These are phyloP conservation scores for Cacoxenus indagator DNA, from an alignment of 2,888 invertebrate species.

Conservation along the genomic window DNA sequence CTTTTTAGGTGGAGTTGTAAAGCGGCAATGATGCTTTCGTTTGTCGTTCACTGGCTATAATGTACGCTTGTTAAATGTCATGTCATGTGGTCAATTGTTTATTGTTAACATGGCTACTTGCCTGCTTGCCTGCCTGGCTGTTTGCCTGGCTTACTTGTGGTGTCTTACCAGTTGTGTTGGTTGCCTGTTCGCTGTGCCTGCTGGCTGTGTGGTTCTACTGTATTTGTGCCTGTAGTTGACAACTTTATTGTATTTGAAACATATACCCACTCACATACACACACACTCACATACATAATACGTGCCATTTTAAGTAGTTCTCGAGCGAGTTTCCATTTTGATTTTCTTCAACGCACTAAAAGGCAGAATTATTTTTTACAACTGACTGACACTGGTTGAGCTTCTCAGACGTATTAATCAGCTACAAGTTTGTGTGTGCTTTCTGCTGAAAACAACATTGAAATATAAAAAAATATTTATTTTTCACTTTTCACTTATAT, in stretches of 20 bases:
- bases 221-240: conserved; percentile 14
- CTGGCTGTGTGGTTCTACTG: neutral
- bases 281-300: neutral
- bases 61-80: conserved; percentile 22
- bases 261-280: neutral
- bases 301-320: neutral
- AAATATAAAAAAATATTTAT: neutral
- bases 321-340: neutral
- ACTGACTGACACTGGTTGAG: neutral
- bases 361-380: too few species aligned
- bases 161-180: neutral
- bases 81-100: conserved; percentile 55
- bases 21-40: neutral
- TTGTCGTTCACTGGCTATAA: conserved; percentile 8
- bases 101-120: conserved; percentile 47
- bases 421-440: neutral
- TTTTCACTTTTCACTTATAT: too few species aligned
- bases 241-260: conserved; percentile 5
- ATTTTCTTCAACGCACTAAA: neutral
- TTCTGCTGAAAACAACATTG: neutral
- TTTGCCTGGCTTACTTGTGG: neutral
- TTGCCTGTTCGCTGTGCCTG: neutral
- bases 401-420: conserved; percentile 2
- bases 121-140: conserved; percentile 4
- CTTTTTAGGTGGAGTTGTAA: neutral